Conservation (phyloP, 2,113 vertebrate species). For the Aldabrachelys gigantea region DNA sequence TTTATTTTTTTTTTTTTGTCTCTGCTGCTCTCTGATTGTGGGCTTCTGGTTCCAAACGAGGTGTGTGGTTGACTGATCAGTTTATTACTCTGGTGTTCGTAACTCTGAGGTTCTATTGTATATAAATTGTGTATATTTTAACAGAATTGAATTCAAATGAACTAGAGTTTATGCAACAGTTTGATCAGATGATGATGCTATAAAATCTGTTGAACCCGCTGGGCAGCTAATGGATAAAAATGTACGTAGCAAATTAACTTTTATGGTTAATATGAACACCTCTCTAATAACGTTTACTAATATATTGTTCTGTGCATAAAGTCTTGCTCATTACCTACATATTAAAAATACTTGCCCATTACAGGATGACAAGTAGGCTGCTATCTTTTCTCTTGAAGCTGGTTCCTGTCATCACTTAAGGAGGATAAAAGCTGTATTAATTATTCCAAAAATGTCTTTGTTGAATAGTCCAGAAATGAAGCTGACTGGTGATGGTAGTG, state of each 20-base stretch:
- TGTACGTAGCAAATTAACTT: neutral
- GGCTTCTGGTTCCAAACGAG: no score
- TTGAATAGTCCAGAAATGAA: neutral
- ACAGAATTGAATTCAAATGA: neutral
- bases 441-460: neutral
- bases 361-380: neutral
- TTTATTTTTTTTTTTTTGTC: no score
- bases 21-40: no score
- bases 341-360: neutral
- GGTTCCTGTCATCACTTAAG: neutral
- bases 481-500: neutral
- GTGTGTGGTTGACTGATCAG: no score
- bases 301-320: neutral
- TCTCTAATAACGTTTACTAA: neutral
- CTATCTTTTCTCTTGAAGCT: neutral
- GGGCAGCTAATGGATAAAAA: neutral
- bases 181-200: neutral
- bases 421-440: neutral
- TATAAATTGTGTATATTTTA: neutral
- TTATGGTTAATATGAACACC: neutral
- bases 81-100: no score
- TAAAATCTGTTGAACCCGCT: neutral
- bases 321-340: neutral
- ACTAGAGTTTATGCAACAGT: neutral
- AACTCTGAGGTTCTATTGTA: no score